Base-by-base conservation (phyloP, 2,797 vertebrate genomes). In the Masticophis lateralis region DNA sequence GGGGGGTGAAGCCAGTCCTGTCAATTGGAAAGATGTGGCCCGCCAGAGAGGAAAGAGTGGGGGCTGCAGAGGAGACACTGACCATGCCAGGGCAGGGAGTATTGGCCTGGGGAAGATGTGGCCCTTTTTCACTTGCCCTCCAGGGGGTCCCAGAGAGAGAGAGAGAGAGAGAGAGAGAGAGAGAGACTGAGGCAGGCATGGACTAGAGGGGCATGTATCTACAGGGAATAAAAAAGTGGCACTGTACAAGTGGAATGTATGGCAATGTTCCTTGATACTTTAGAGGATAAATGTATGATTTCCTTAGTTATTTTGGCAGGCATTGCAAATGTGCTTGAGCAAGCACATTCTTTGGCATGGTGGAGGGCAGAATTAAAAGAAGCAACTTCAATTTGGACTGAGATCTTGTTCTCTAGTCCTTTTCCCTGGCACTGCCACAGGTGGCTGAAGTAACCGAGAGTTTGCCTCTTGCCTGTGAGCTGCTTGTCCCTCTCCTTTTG, bases 1-100 rank as follows among this genome's bases (percentile, higher is more conserved):
- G 97, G 97, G 97, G 97, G 95, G 94, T 7, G 96, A 93, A 96
- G 94, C 97, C 95, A 94, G 97, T 97, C 95, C 97, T 96, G 91
- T 96, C 96, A 95, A 90, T 96, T 87, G 96, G 22, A 79, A 96
- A 96, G 96, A 96, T 93, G 96, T 93, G 96, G 94, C 95, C 97
- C 94, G 94, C 90, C 96, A 92, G 95, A 97, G 97, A 97, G 95
- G 97, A 97, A 91, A 97, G 96, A 97, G 95, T 92, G 96, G 96
- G 96, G 94, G 96, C 97, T 96, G 96, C 97, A 95, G 95, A 97
- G 96, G 95, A 96, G 97, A 92, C 96, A 96, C 95, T 94, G 96
- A 96, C 96, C 95, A 22, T 94, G 92, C 16, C 95, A 96, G 97
- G 97, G 97, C 96, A 90, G 95, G 96, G 96, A 92, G 0, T 93